Evolutionary conservation across 2,888 invertebrate species (phyloP), one percentile per base, ranked within the genome.

Genomic region (Heliconius cydno): DNA sequence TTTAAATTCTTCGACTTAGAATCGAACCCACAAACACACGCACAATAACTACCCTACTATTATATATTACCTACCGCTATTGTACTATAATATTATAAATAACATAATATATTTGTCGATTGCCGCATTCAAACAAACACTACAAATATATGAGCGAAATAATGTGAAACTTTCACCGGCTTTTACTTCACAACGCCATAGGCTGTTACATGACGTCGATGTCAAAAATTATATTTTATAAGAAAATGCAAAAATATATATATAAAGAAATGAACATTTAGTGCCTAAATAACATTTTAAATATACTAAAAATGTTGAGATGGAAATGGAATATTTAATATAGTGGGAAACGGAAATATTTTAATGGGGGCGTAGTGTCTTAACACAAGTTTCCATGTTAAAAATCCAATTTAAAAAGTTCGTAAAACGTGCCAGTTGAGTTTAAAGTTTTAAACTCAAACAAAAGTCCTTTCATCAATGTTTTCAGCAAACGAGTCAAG

Each of bases 401-500:
- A 52, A 22, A 52, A 52, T 15, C 13, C 7, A 68, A 34, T 25
- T 34, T 22, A 2, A 10, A 68, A n/a, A 38, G 13, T 34, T 22
- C 10, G 15, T 41, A 60, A 60, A 73, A 22, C 60, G 22, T n/a
- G 22, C 30, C n/a, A 12, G 30, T 57, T 57, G 28, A 22, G 34
- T n/a, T 34, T 73, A 34, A 73, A 60, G 13, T 25, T n/a, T 34
- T 73, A 34, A 73, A 60, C n/a, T 25, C 30, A 57, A 52, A 73
- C 57, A 60, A 73, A 34, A 73, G 19, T 60, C n/a, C 70, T 73
- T 73, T 60, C 41, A 28, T 22, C 38, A 46, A 74, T 72, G 52
- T 74, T 74, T 70, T 30, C 57, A 68, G 78, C 68, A 75, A 72
- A 63, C 70, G 73, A 77, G 74, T 77, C 79, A 79, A 81, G 81